Base-by-base conservation (phyloP, 1,140 invertebrate species). In the Drosophila lacertosa region DNA sequence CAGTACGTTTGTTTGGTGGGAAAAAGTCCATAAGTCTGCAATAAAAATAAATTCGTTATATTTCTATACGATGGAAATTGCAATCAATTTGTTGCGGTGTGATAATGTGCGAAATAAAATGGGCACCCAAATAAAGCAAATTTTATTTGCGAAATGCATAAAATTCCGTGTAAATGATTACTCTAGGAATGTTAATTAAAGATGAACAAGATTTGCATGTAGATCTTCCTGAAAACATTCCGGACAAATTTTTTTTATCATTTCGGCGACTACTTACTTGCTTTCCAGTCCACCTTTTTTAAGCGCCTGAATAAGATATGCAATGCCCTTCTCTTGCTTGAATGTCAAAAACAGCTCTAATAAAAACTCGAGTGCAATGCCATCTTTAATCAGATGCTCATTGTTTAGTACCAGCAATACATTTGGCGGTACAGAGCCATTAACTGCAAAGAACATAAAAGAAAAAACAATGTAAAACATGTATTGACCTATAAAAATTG, bases 341-440 rank as follows among this genome's bases (percentile, higher is more conserved):
- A 97, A 97, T 71, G 95, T 96, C 74, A 95, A 94, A 92, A 98
- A 98, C 78, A 99, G 95, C 92, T 98, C 95, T 77, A 98, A 94
- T 77, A 98, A 93, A 92, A 99, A 99, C 71, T 98, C 97, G 73
- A 98, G 93, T 62, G 97, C 97, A 90, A 97, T 93, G 92, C 97
- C 97, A 93, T 99, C 98, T 92, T 99, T 99, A 69, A 98, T 95
- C 76, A 98, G 93, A 94, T 99, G 97, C 92, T 98, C 97, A 92
- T 96, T 96, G 83, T 96, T 95, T 80, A 97, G 92, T 84, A 96
- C 95, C 89, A 95, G 93, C 71, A 98, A 94, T 58, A 97, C 96
- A 73, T 94, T 95, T 50, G 97, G 95, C 79, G 96, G 95, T 76
- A 98, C 95, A 89, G 97, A 96, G 73, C 96, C 96, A 93, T 97